Evolutionary conservation across 2,113 vertebrate genomes (phyloP).

Genomic region (Serinus canaria): DNA sequence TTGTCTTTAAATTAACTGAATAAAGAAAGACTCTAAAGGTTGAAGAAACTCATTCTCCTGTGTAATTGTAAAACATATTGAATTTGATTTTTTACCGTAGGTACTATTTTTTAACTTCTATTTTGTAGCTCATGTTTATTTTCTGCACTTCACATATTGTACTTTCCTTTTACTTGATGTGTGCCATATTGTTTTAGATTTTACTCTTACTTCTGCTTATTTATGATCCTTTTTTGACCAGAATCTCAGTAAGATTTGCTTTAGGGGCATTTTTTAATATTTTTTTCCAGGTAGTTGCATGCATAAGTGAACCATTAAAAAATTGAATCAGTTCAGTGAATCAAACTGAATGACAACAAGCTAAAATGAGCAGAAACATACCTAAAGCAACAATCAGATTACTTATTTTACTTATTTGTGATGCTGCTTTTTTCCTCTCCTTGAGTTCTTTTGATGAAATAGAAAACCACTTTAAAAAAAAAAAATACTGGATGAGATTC

Average conservation of each 20-base stretch:
- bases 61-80: conserved; percentile 54
- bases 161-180: conserved; percentile 49
- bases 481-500: background rate
- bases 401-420: conserved; percentile 57
- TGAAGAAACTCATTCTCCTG: conserved; percentile 43
- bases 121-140: conserved; percentile 42
- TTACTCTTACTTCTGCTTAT: conserved; percentile 69
- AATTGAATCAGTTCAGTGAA: conserved; percentile 70
- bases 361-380: conserved; percentile 54
- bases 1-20: conserved; percentile 42
- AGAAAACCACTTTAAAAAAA: background rate
- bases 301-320: conserved; percentile 70
- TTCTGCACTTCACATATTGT: conserved; percentile 29
- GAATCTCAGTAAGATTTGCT: conserved; percentile 66
- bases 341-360: conserved; percentile 61
- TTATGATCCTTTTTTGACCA: conserved; percentile 67
- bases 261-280: conserved; percentile 67
- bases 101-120: conserved; percentile 54
- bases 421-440: background rate
- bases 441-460: background rate
- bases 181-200: conserved; percentile 25
- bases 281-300: conserved; percentile 69
- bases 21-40: conserved; percentile 44
- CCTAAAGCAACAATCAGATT: conserved; percentile 41
- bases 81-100: conserved; percentile 50